These are phyloP conservation scores for Muricea muricata DNA, from an alignment of 92 coral and sea anemone genomes.

Conservation along the genomic window DNA sequence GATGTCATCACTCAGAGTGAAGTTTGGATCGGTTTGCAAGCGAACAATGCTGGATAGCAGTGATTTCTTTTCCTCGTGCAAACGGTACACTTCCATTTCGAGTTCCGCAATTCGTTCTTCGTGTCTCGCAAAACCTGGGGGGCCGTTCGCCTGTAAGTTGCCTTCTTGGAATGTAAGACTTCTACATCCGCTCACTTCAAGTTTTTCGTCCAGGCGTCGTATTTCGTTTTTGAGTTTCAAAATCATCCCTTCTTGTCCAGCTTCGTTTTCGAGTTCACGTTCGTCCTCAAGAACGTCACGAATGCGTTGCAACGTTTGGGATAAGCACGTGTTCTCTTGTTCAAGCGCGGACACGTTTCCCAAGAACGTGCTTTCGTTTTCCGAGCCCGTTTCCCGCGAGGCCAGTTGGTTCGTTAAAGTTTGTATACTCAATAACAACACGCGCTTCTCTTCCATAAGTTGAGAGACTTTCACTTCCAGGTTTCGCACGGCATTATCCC, in stretches of 20 bases:
- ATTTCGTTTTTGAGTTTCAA: slow-evolving; percentile 79
- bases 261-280: not conserved
- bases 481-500: not conserved
- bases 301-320: slow-evolving; percentile 21
- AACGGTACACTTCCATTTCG: slow-evolving; percentile 82
- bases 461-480: slow-evolving; percentile 30
- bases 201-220: slow-evolving; percentile 11
- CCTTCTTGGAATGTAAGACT: not conserved
- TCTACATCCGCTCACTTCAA: not conserved
- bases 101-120: slow-evolving; percentile 62
- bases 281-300: slow-evolving; percentile 33
- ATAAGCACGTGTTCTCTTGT: slow-evolving; percentile 6
- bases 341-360: not conserved
- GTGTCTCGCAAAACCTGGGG: slow-evolving; percentile 1
- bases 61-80: slow-evolving; percentile 88
- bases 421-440: slow-evolving; percentile 17
- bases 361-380: not conserved
- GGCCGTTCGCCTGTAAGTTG: not conserved
- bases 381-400: not conserved
- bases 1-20: slow-evolving; percentile 38
- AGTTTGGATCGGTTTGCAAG: slow-evolving; percentile 42
- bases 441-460: slow-evolving; percentile 26
- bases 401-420: not conserved
- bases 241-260: not conserved
- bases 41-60: slow-evolving; percentile 55